These are phyloP conservation scores for Characodon lateralis DNA, from an alignment of 2,797 vertebrate genomes.

Conservation along the genomic window DNA sequence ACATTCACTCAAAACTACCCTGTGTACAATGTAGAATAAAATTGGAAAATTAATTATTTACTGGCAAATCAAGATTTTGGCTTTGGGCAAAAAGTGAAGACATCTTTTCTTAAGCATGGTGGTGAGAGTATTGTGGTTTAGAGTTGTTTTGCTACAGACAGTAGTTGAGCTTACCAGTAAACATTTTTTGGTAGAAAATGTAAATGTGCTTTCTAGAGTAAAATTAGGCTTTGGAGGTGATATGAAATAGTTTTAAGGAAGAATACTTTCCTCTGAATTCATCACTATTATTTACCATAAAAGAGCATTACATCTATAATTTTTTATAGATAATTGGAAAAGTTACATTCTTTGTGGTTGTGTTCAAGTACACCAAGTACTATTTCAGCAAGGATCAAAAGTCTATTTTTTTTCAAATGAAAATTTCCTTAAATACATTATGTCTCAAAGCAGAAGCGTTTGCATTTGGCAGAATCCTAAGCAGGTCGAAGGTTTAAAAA, in stretches of 20 bases:
- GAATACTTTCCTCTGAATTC: background rate
- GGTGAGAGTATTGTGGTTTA: background rate
- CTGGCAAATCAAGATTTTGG: too few relatives aligned
- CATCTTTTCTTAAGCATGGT: background rate
- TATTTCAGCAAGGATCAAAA: constrained; percentile 2
- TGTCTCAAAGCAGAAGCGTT: background rate
- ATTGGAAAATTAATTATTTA: background rate
- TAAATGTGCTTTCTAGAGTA: background rate
- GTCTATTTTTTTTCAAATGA: background rate
- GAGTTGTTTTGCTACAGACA: background rate
- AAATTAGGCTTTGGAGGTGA: background rate
- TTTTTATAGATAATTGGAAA: background rate
- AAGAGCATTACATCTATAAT: background rate
- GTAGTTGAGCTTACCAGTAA: background rate
- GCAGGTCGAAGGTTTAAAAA: background rate
- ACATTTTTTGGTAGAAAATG: background rate
- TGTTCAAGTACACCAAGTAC: background rate
- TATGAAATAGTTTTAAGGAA: background rate
- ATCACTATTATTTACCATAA: background rate
- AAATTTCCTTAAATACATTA: background rate
- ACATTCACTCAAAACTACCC: background rate
- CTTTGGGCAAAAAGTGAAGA: background rate
- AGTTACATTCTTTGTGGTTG: background rate
- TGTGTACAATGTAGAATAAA: background rate
- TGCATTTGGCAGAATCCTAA: background rate